phyloP scores from a whole-genome alignment of 2,113 vertebrate species.

The Eulemur rufifrons region DNA sequence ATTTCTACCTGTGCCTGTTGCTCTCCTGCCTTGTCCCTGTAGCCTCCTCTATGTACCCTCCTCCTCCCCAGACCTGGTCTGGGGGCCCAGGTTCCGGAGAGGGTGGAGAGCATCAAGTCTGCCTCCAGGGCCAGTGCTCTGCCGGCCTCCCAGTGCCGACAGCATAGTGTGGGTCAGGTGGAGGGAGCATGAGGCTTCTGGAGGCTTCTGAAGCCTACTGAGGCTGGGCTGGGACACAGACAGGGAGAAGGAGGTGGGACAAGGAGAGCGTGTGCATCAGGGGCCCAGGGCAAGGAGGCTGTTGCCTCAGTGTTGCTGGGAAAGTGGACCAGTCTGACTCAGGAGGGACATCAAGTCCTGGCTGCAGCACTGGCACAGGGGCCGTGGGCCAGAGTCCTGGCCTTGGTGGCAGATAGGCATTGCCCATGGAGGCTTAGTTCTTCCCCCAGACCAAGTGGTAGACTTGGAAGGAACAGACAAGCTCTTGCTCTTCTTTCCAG shows the following conservation, averaged over 20 bases:
- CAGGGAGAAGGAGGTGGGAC: neutral
- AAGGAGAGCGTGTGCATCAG: neutral
- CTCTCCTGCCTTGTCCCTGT: neutral
- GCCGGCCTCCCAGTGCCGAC: neutral
- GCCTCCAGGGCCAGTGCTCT: neutral
- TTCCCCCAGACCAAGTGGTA: neutral
- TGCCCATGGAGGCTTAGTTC: neutral
- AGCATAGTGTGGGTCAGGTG: neutral
- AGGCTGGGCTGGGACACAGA: neutral
- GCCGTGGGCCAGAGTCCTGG: neutral
- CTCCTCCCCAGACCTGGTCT: neutral
- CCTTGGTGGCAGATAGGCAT: neutral
- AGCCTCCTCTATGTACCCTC: neutral
- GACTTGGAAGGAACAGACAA: neutral
- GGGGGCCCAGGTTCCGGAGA: neutral
- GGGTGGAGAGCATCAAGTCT: neutral
- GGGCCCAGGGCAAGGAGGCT: neutral
- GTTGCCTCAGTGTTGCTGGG: constrained; percentile 49
- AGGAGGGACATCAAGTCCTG: constrained; percentile 61
- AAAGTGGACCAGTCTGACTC: constrained; percentile 63
- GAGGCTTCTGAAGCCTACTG: neutral
- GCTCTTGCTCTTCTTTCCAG: neutral
- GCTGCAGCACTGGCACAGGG: neutral
- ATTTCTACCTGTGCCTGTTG: neutral
- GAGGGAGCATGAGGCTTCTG: neutral